A percentile compares a stretch with the other conserved stretches of the same genome.
phyloP scores from a whole-genome alignment of 2,797 vertebrate genomes.

The Natrix natrix region DNA sequence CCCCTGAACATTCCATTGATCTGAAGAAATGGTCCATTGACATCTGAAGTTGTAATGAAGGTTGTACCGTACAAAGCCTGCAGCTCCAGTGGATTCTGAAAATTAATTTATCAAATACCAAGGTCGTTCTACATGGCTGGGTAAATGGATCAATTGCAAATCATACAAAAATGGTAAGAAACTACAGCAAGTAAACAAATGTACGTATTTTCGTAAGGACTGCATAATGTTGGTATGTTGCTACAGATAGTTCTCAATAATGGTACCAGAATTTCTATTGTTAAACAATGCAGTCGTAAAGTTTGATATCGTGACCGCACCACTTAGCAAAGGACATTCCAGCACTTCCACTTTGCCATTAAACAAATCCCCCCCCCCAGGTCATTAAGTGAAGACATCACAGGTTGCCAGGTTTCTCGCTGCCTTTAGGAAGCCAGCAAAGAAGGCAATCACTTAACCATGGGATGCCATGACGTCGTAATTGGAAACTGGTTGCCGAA shows the following conservation, averaged over 20 bases:
- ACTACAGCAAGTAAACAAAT: not conserved
- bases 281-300: not conserved
- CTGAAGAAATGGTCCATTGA: not conserved
- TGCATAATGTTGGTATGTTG: not conserved
- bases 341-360: not conserved
- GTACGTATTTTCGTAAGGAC: not conserved
- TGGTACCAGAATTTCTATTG: not conserved
- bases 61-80: not conserved
- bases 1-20: not conserved
- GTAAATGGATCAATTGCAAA: not conserved
- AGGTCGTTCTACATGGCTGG: not conserved
- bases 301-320: not conserved
- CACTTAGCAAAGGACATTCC: not conserved
- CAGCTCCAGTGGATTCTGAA: not conserved
- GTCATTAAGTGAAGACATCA: not conserved
- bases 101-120: not conserved
- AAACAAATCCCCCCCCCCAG: not conserved
- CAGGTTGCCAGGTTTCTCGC: not conserved
- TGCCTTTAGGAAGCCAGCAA: not conserved
- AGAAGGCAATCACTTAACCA: not conserved
- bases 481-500: not conserved
- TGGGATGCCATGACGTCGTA: not conserved
- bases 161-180: not conserved
- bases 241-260: not conserved
- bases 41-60: not conserved